Evolutionary conservation across 1,140 invertebrate genomes (phyloP), one percentile per base, ranked within the genome.

Genomic region (Tyrophagus putrescentiae): DNA sequence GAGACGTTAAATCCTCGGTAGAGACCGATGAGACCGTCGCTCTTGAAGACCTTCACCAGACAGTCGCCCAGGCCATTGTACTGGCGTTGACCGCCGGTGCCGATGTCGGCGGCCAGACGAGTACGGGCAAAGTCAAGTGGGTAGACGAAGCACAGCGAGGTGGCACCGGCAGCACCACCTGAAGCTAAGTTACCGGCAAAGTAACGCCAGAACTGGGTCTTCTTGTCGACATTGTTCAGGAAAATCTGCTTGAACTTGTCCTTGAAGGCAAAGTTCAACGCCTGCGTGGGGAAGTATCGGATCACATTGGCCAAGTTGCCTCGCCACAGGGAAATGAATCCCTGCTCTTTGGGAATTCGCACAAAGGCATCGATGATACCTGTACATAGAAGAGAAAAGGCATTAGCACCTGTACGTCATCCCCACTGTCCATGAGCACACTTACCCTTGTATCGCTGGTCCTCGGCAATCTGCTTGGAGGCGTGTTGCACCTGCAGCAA

Each of bases 261-360:
- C 76, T 94, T 93, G 77, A 93, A 93, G 64, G 89, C 87, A 75
- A 95, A 94, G 78, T 95, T 94, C 63, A 94, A 77, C 64, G 90
- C 90, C 74, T 94, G 90, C 54, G 88, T 92, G 62, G 90, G 90
- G 77, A 94, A 94, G 75, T 93, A 93, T 72, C 87, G 75, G 73
- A 89, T 84, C 65, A 89, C 85, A 74, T 94, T 94, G 70, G 87
- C 88, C 68, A 92, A 72, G 76, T 96, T 96, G 72, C 91, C 92
- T 76, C 91, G 80, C 90, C 91, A 96, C 77, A 84, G 92, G 66
- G 86, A 84, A n/a, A 82, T 60, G 62, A 85, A 72, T 65, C 89
- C 88, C 75, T 90, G 86, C 75, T 89, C 86, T 71, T 80, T 83
- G 66, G 85, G 84, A 75, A 91, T 87, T 72, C 87, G 82, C 66